phyloP scores from a whole-genome alignment of 1,140 invertebrate species.

The Danaus melanippus region DNA sequence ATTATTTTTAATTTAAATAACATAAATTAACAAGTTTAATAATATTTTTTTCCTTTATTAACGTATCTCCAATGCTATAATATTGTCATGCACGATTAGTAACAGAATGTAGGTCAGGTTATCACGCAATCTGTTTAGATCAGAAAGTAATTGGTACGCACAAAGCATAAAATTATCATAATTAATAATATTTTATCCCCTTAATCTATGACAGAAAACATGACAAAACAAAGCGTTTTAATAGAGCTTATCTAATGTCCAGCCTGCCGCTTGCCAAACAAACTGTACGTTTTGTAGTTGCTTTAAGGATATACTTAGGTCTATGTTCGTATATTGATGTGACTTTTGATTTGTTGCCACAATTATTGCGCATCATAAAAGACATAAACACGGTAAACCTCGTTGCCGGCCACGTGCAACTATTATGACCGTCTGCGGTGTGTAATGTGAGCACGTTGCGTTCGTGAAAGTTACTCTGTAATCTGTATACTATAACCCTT shows the following conservation, averaged over 20 bases:
- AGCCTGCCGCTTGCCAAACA: constrained; percentile 5
- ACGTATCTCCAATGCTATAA: constrained; percentile 5
- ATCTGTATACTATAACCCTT: too few species aligned
- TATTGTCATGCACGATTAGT: constrained; percentile 43
- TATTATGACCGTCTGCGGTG: constrained; percentile 5
- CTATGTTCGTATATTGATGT: not conserved
- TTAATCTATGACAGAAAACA: too few species aligned
- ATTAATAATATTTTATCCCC: too few species aligned
- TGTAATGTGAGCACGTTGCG: not conserved
- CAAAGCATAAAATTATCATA: too few species aligned
- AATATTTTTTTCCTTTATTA: too few species aligned
- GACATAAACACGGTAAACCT: constrained; percentile 1
- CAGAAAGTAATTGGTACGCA: constrained; percentile 16
- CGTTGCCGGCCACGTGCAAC: constrained; percentile 3
- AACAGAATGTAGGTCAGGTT: constrained; percentile 40
- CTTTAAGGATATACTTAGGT: not conserved
- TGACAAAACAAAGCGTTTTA: not conserved
- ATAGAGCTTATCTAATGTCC: constrained; percentile 7
- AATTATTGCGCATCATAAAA: constrained; percentile 11
- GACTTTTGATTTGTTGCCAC: constrained; percentile 7
- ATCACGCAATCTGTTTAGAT: constrained; percentile 25
- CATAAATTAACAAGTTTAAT: too few species aligned
- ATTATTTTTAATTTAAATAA: too few species aligned
- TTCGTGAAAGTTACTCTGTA: too few species aligned
- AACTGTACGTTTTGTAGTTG: not conserved